Conservation (phyloP, 2,797 vertebrate genomes). For the Trachops cirrhosus region DNA sequence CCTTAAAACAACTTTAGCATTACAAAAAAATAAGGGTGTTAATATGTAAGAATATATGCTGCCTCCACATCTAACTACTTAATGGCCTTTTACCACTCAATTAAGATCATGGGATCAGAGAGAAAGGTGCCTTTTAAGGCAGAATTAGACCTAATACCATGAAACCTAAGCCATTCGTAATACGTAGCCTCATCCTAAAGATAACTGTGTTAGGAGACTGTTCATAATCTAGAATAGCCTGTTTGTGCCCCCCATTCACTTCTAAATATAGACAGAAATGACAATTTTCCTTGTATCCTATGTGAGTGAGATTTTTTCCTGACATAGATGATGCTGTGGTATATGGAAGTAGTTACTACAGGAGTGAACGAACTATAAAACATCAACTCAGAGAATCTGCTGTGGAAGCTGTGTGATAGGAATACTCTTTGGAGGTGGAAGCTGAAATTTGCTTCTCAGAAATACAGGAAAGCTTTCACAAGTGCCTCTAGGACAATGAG, state of each 20-base stretch:
- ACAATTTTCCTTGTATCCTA: not conserved
- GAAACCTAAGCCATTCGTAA: not conserved
- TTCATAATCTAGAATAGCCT: not conserved
- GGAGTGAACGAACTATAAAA: conserved; percentile 23
- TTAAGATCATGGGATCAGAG: not conserved
- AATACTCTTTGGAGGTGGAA: not conserved
- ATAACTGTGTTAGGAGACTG: not conserved
- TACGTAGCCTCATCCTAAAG: not conserved
- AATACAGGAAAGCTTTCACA: not conserved
- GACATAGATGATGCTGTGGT: not conserved
- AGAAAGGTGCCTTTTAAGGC: not conserved
- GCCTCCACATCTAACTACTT: not conserved
- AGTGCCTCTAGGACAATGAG: not conserved
- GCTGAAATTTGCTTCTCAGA: not conserved
- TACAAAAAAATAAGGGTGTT: not conserved
- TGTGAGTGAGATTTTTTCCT: not conserved
- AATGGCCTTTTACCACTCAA: not conserved
- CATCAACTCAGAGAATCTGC: not conserved
- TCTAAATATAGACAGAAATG: conserved; percentile 20
- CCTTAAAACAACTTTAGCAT: not conserved
- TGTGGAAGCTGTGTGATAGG: not conserved
- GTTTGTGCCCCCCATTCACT: not conserved
- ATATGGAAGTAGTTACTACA: not conserved
- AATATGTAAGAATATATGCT: not conserved
- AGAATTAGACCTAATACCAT: not conserved